Percentiles rank a stretch among this genome's conserved stretches.
Conservation (phyloP, 2,888 invertebrate species). For the Sepioteuthis lessoniana region DNA sequence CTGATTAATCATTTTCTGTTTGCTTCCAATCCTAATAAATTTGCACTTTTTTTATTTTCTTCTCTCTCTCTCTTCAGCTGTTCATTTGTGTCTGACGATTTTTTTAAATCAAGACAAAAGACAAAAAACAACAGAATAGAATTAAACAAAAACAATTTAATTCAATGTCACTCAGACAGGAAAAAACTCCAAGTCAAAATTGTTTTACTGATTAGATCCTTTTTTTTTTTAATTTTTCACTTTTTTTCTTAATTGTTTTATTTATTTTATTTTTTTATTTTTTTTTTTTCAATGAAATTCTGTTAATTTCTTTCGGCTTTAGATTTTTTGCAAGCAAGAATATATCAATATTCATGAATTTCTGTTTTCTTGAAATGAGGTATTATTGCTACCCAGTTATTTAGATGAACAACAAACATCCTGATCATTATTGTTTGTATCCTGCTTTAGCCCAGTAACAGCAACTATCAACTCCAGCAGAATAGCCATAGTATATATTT, state of each 20-base stretch:
- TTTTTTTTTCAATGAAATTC: not conserved
- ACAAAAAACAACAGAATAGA: not conserved
- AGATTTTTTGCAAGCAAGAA: not conserved
- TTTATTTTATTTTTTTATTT: not conserved
- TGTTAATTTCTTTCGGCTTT: not conserved
- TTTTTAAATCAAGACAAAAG: too few species aligned
- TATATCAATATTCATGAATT: not conserved
- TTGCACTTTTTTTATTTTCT: too few species aligned
- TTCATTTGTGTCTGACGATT: too few species aligned
- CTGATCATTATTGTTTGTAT: not conserved
- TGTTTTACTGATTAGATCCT: not conserved
- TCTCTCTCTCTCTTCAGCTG: too few species aligned
- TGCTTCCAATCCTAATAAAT: too few species aligned
- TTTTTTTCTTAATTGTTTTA: not conserved
- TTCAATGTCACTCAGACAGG: not conserved
- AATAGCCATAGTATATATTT: not conserved
- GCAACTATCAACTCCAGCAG: not conserved
- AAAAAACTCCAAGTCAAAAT: not conserved
- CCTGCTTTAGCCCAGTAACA: not conserved
- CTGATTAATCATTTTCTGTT: too few species aligned
- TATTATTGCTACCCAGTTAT: not conserved
- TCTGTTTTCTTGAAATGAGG: not conserved
- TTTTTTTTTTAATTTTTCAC: not conserved
- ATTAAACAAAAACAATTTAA: slow-evolving; percentile 12
- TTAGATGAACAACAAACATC: not conserved